Conservation (phyloP, 1,140 invertebrate genomes). For the Cecropterus lyciades region DNA sequence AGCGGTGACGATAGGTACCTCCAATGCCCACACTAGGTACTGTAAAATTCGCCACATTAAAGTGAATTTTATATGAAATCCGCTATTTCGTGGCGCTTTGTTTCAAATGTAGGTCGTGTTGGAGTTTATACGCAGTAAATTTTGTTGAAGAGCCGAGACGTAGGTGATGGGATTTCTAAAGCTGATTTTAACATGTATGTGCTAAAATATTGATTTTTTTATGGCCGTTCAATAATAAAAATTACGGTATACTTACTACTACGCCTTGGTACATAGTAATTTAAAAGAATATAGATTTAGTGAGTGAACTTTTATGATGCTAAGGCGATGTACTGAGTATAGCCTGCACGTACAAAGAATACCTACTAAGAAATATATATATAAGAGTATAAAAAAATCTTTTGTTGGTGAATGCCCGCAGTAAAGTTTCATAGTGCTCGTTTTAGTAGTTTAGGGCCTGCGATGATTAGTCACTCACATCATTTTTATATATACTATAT, state of each 20-base stretch:
- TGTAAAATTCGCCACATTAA: constrained; percentile 16
- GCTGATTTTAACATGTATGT: neutral
- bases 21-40: neutral
- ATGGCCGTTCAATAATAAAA: neutral
- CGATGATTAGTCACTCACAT: too few species aligned
- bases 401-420: too few species aligned
- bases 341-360: too few species aligned
- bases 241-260: neutral
- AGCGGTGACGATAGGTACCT: neutral
- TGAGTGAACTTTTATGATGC: too few species aligned
- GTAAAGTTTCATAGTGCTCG: too few species aligned
- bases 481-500: too few species aligned
- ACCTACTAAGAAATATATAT: too few species aligned
- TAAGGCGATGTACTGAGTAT: too few species aligned
- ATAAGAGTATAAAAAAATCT: too few species aligned
- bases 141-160: constrained; percentile 14
- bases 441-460: too few species aligned
- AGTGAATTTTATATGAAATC: constrained; percentile 34
- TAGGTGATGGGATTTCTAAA: constrained; percentile 6
- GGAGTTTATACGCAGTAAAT: constrained; percentile 16
- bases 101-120: constrained; percentile 25
- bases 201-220: constrained; percentile 2
- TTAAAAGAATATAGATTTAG: too few species aligned
- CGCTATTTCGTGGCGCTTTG: constrained; percentile 23
- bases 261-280: too few species aligned